Conservation (phyloP, 2,797 vertebrate genomes). For the Alouatta caraya region DNA sequence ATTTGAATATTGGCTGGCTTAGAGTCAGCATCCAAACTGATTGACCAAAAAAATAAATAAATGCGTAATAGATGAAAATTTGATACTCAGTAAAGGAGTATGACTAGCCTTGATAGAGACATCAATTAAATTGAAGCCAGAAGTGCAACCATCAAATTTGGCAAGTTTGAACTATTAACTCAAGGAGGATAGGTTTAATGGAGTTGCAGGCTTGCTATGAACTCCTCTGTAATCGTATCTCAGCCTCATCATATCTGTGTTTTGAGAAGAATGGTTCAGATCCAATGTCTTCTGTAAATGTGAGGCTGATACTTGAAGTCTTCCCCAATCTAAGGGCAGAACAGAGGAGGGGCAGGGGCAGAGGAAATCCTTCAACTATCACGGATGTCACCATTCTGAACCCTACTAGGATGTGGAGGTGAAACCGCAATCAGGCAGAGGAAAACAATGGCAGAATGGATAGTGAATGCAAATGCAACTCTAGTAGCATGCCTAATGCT, state of each 20-base stretch:
- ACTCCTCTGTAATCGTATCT: background rate
- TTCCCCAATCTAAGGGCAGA: background rate
- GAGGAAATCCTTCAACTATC: background rate
- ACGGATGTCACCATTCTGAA: background rate
- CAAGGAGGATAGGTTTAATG: background rate
- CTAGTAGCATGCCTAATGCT: background rate
- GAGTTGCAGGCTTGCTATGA: background rate
- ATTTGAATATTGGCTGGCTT: background rate
- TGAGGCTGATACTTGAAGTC: background rate
- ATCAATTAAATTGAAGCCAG: background rate
- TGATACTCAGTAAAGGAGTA: background rate
- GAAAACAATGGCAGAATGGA: background rate
- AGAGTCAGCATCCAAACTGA: background rate
- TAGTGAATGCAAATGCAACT: background rate
- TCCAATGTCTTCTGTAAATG: background rate
- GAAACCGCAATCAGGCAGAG: background rate
- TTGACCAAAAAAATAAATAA: background rate
- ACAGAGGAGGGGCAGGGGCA: background rate
- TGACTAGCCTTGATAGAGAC: background rate
- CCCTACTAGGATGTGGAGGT: rapidly evolving
- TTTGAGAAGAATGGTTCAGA: background rate
- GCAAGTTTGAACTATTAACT: background rate
- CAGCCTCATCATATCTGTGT: background rate
- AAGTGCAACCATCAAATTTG: background rate
- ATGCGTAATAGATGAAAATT: background rate